Evolutionary conservation across 2,797 vertebrate species (phyloP), one percentile per base, ranked within the genome.

Genomic region (Premnoplex brunnescens): DNA sequence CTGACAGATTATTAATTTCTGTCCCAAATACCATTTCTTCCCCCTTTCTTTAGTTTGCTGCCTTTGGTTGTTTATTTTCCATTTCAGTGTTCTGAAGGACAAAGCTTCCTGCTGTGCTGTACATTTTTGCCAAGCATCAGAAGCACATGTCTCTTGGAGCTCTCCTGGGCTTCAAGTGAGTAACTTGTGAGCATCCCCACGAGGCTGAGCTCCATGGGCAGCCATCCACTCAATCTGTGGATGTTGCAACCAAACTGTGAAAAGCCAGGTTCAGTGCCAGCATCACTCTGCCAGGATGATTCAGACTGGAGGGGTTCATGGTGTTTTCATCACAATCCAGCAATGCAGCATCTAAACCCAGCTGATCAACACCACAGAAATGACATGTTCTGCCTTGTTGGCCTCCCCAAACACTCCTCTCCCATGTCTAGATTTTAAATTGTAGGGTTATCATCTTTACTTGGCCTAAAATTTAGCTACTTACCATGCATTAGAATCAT

Each of bases 1-100:
- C 10, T 15, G 32, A 28, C 15, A 18, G 27, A 55, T 27, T 24
- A n/a, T 19, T 46, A 51, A 46, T 56, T 91, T 79, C 63, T 83
- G 10, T 9, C 58, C 15, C 39, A 59, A 82, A 32, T 24, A 27
- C 1, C 1, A 7, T 26, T 68, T 75, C 44, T 22, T 68, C 22
- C 17, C 56, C 12, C 36, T 73, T 76, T 68, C 5, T 68, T 79
- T 52, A 5, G 3, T 28, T 64, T 39, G 12, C 24, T 78, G 34
- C 1, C 1, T 52, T 64, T 23, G 2, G 6, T 28, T 41, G 28
- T 7, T 39, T 48, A 0, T 21, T 81, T 67, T 68, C 28, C 1
- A 37, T 78, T 77, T 63, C 30, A 34, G 32, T 36, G 10, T 67
- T 46, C 62, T 67, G 32, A 58, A 48, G 46, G 41, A 68, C 43